Percentiles rank a stretch among this genome's conserved stretches.
phyloP scores from a whole-genome alignment of 2,113 vertebrate species.

The Bothrops jararaca region DNA sequence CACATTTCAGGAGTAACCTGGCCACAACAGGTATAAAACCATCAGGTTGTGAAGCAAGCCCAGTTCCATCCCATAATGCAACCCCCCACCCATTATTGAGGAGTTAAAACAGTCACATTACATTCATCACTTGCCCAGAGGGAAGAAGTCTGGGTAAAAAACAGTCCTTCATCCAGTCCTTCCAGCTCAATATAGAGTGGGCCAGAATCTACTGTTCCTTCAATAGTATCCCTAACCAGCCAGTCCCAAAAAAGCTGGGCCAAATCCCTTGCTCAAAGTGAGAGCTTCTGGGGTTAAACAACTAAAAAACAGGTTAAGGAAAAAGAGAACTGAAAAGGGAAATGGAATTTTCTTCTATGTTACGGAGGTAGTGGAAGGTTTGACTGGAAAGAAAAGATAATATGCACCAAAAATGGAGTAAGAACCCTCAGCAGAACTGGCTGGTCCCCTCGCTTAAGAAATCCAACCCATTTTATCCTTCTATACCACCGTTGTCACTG shows the following conservation, averaged over 20 bases:
- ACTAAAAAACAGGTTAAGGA: neutral
- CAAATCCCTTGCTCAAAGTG: neutral
- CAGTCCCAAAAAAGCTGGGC: constrained; percentile 18
- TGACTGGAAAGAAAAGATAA: neutral
- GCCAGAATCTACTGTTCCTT: constrained; percentile 1
- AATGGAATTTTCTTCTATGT: neutral
- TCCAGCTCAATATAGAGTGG: neutral
- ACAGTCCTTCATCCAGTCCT: neutral
- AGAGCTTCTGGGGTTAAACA: neutral
- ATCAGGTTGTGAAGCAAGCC: constrained; percentile 18
- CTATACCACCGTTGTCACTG: neutral
- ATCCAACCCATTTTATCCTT: neutral
- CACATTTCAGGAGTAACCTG: neutral
- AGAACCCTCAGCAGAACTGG: constrained; percentile 12
- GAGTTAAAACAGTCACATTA: constrained; percentile 1
- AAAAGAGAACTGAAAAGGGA: neutral
- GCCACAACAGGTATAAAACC: neutral
- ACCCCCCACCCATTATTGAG: constrained; percentile 12
- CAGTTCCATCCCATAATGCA: neutral
- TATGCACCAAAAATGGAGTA: neutral
- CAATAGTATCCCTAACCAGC: constrained; percentile 7
- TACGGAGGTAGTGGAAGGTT: neutral
- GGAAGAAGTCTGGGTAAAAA: constrained; percentile 11
- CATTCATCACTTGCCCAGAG: constrained; percentile 16
- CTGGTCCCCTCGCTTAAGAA: neutral